Base-by-base conservation (phyloP, 1,140 invertebrate genomes). In the Lycorma delicatula region DNA sequence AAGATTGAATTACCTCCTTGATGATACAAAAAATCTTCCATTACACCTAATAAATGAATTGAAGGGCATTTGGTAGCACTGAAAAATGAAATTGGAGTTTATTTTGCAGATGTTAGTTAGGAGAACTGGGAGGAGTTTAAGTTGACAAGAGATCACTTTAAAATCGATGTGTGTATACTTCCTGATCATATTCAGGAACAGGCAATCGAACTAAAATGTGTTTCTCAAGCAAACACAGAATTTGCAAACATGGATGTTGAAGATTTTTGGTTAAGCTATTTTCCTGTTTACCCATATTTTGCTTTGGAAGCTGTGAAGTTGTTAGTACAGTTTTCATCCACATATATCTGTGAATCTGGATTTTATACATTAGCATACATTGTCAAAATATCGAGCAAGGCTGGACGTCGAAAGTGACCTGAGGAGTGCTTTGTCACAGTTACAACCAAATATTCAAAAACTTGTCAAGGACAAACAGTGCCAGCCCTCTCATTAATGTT, bases 401-500 rank as follows among this genome's bases (percentile, higher is more conserved):
- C 38, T 61, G 18, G 50, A 54, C 26, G 54, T 61, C 23, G 29
- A 22, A 20, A 48, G 22, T 48, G 29, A 18, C 47, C 44, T 58
- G 3, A 28, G 56, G 9, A 22, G 57, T 31, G 25, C 47, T 38
- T 12, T 60, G 23, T 53, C 60, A 28, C 9, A 13, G 48, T 54
- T 59, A 51, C 16, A 38, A 22, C 49, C 60, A 23, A 41, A 53
- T 41, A 31, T 47, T 18, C 29, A 54, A 7, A 22, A 34, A 44
- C 20, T 58, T 29, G 22, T 61, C 34, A 26, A 53, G 56, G 51
- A 58, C 4, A 61, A 61, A 18, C 60, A 61, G 23, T 31, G 18
- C 26, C 47, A 51, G 13, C 41, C 12, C 16, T 49, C 55, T 20
- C 56, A 58, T 25, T 58, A 44, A 54, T n/a, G 16, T 41, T 53